Evolutionary conservation across 2,888 invertebrate species (phyloP).

Genomic region (Drosophila dives): DNA sequence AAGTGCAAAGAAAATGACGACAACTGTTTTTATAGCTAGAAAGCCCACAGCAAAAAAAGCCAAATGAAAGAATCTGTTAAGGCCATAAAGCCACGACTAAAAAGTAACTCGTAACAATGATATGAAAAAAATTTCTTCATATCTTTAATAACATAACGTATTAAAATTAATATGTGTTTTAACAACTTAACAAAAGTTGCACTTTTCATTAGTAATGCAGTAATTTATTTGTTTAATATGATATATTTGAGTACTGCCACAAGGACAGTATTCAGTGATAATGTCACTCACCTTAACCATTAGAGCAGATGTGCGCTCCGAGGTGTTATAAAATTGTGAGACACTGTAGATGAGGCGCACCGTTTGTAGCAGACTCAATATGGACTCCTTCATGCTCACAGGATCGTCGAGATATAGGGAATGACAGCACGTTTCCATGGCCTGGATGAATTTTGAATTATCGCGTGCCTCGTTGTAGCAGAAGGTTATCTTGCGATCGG

Average conservation of each 20-base stretch:
- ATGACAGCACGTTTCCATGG: constrained; percentile 97
- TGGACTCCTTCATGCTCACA: constrained; percentile 95
- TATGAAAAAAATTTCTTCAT: not conserved
- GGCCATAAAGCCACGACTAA: not conserved
- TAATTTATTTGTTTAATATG: not conserved
- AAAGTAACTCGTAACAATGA: not conserved
- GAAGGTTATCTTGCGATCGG: constrained; percentile 95
- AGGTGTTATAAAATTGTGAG: constrained; percentile 98
- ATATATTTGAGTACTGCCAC: constrained; percentile 38
- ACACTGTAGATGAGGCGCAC: constrained; percentile 97
- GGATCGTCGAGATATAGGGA: constrained; percentile 96
- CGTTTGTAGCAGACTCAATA: constrained; percentile 95
- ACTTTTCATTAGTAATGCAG: not conserved
- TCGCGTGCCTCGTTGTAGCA: constrained; percentile 98
- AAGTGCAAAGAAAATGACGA: not conserved
- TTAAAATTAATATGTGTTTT: not conserved
- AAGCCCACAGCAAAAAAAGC: not conserved
- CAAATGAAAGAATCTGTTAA: not conserved
- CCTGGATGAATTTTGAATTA: constrained; percentile 97
- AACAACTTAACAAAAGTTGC: not conserved
- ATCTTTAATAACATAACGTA: not conserved
- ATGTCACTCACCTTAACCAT: constrained; percentile 93
- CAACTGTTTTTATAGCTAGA: not conserved
- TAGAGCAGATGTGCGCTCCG: constrained; percentile 96
- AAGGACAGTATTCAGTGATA: too few relatives aligned